Base-by-base conservation (phyloP, 2,113 vertebrate genomes). In the Ciconia stormi region DNA sequence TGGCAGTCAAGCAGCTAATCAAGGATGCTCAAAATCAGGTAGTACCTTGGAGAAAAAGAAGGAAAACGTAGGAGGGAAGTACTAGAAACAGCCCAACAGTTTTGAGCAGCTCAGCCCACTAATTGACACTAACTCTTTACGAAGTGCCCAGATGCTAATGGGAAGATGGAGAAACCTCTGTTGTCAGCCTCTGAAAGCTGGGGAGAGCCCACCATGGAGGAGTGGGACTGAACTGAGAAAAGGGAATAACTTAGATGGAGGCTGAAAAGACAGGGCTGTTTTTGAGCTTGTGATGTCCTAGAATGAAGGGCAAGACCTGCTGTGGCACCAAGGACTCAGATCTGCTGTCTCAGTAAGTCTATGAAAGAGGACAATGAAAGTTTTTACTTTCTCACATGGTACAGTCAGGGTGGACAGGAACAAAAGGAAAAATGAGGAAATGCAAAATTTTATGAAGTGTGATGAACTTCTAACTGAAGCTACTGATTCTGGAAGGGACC, bases 281-380 rank as follows among this genome's bases (percentile, higher is more conserved):
- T 79, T 46, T 50, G 73, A 63, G 11, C 15, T 81, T 74, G 12
- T 49, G 46, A 12, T 36, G 18, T 40, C 15, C 38, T 67, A 7
- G 11, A 49, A 32, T 9, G 36, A 73, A 86, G 20, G 27, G 21
- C 11, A 71, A 32, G 63, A 61, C 6, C 36, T 66, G 18, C 21
- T 70, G 42, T 25, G 21, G 47, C 42, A 53, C 16, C 38, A 77
- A 13, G 47, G 25, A 49, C 22, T 76, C 62, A 61, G 34, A 70
- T 36, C 30, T 91, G 7, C 49, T 74, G 29, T 70, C 53, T 77
- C 34, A 34, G 6, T 47, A 32, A 56, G 26, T 58, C 30, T 66
- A 0, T 30, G 25, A 63, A 52, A 87, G 27, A 74, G 16, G 26
- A 55, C 2, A 19, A 58, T 1, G 3, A 29, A n/a, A 36, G 5